Evolutionary conservation across 2,113 vertebrate species (phyloP).

Genomic region (Elephantulus edwardii): DNA sequence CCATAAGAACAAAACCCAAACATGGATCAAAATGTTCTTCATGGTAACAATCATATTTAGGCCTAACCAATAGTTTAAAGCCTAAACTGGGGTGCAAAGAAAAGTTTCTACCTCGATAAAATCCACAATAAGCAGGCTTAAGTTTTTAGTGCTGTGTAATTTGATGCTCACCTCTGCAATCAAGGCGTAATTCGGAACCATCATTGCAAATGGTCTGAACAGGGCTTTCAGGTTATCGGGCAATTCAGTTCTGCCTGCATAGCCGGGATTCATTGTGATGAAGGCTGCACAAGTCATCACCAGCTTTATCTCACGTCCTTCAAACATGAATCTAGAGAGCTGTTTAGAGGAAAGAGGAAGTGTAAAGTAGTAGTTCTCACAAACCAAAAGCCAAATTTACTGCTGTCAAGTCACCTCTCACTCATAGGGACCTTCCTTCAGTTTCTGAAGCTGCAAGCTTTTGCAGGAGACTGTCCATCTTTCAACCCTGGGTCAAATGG

Average conservation of each 20-base stretch:
- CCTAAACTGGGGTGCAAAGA: neutral
- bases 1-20: neutral
- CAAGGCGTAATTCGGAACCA: constrained; percentile 93
- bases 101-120: neutral
- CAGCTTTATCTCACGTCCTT: constrained; percentile 91
- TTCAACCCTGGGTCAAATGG: too few relatives aligned
- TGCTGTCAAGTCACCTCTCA: too few relatives aligned
- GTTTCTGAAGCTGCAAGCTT: too few relatives aligned
- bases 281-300: constrained; percentile 92
- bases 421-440: too few relatives aligned
- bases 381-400: too few relatives aligned
- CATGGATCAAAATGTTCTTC: neutral
- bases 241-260: constrained; percentile 90
- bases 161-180: constrained; percentile 89
- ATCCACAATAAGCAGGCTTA: neutral
- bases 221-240: constrained; percentile 93
- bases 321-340: constrained; percentile 91
- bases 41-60: neutral
- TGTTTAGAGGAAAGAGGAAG: constrained; percentile 72
- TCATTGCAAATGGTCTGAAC: constrained; percentile 93
- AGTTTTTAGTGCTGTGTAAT: neutral
- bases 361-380: too few relatives aligned
- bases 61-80: neutral
- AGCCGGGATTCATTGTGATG: constrained; percentile 95
- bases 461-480: too few relatives aligned